Conservation (phyloP, 2,888 invertebrate species). For the Zaprionus obscuricornis region DNA sequence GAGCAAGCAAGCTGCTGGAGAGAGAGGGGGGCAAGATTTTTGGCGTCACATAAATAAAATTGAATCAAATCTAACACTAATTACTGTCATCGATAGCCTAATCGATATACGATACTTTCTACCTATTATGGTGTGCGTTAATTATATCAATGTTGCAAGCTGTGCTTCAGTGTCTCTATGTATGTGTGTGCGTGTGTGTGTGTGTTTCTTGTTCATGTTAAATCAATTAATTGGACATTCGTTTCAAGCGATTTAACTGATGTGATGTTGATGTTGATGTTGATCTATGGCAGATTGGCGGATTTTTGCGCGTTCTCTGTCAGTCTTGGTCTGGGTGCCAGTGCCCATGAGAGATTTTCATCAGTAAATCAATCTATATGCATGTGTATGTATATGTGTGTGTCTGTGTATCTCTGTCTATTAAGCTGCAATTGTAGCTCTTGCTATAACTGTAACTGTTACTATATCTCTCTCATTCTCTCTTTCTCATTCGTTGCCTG, state of each 20-base stretch:
- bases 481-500: too few relatives aligned
- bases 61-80: slow-evolving; percentile 31
- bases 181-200: slow-evolving; percentile 4
- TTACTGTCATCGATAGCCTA: slow-evolving; percentile 36
- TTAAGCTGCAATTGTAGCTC: slow-evolving; percentile 15
- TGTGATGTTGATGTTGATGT: slow-evolving; percentile 12
- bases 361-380: too few relatives aligned
- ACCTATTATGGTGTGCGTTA: slow-evolving; percentile 46
- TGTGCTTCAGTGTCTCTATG: too few relatives aligned
- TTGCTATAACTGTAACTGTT: slow-evolving; percentile 12
- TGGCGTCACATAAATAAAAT: slow-evolving; percentile 13
- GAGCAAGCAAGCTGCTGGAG: too few relatives aligned
- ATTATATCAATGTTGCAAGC: slow-evolving; percentile 43
- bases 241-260: slow-evolving; percentile 59
- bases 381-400: neutral
- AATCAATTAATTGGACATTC: slow-evolving; percentile 68
- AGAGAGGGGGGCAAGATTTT: too few relatives aligned
- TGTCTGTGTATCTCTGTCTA: too few relatives aligned
- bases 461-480: too few relatives aligned
- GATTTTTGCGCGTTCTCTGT: slow-evolving; percentile 45
- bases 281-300: too few relatives aligned
- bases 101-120: slow-evolving; percentile 5
- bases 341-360: slow-evolving; percentile 50
- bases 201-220: slow-evolving; percentile 50
- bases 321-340: slow-evolving; percentile 45